Evolutionary conservation across 2,113 vertebrate species (phyloP).

Genomic region (Cyanoliseus patagonus): DNA sequence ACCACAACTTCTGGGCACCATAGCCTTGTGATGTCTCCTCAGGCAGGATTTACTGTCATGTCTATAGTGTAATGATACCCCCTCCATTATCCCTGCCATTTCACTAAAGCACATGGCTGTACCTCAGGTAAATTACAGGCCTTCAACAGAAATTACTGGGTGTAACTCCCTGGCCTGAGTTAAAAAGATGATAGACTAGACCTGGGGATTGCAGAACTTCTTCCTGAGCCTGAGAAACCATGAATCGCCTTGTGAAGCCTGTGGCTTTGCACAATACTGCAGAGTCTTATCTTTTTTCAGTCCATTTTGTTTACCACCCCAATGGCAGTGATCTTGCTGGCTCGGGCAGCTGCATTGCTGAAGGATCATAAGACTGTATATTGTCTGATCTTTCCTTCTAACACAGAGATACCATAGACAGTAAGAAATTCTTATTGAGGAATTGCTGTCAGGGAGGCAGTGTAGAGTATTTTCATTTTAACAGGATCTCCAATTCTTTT

Average conservation of each 20-base stretch:
- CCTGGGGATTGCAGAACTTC: neutral
- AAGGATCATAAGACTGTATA: neutral
- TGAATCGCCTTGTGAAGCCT: neutral
- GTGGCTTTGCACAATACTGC: neutral
- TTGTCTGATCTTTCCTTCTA: neutral
- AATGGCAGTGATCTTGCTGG: neutral
- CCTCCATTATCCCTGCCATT: neutral
- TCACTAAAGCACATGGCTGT: neutral
- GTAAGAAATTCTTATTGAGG: neutral
- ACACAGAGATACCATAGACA: neutral
- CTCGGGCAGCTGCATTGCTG: neutral
- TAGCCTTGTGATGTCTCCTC: accelerated
- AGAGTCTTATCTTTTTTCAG: neutral
- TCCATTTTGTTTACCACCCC: neutral
- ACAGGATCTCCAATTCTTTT: neutral
- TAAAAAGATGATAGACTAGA: slow-evolving; percentile 17
- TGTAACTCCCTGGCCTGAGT: neutral
- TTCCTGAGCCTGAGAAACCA: slow-evolving; percentile 8
- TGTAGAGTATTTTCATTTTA: neutral
- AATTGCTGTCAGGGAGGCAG: neutral
- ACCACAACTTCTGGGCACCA: accelerated
- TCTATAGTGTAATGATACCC: neutral
- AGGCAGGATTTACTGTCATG: neutral
- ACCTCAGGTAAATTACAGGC: slow-evolving; percentile 45
- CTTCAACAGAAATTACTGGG: slow-evolving; percentile 10